Evolutionary conservation across 2,888 invertebrate species (phyloP).

Genomic region (Chymomyza fuscimana): DNA sequence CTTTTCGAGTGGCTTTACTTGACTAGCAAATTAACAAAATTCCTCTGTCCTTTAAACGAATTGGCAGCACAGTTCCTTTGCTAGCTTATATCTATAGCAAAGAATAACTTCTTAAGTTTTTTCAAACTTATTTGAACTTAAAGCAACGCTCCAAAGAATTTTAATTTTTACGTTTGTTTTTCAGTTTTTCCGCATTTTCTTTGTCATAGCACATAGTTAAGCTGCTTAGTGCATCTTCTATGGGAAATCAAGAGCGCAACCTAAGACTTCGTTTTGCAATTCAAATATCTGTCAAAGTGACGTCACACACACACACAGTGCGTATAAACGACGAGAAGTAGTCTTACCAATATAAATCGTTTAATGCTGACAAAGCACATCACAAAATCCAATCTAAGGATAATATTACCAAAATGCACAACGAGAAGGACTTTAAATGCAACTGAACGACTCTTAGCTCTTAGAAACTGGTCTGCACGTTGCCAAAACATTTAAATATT

Average conservation of each 20-base stretch:
- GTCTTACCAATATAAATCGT: background rate
- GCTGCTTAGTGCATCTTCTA: background rate
- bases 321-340: background rate
- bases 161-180: background rate
- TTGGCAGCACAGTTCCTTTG: no score
- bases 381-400: slow-evolving; percentile 1
- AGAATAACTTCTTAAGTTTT: no score
- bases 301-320: slow-evolving; percentile 6
- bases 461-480: background rate
- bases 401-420: background rate
- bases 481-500: background rate
- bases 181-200: slow-evolving; percentile 10
- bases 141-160: no score
- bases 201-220: slow-evolving; percentile 12
- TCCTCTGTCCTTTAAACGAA: no score
- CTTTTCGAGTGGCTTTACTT: no score
- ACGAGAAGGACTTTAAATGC: background rate
- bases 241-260: slow-evolving; percentile 1
- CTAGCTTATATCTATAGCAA: no score
- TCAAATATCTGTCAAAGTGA: background rate
- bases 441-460: background rate
- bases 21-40: no score
- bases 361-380: slow-evolving; percentile 6
- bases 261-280: slow-evolving; percentile 7
- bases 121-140: no score